Percentiles rank a stretch among this genome's conserved stretches.
phyloP scores from a whole-genome alignment of 2,797 vertebrate species.

The Okamejei kenojei region DNA sequence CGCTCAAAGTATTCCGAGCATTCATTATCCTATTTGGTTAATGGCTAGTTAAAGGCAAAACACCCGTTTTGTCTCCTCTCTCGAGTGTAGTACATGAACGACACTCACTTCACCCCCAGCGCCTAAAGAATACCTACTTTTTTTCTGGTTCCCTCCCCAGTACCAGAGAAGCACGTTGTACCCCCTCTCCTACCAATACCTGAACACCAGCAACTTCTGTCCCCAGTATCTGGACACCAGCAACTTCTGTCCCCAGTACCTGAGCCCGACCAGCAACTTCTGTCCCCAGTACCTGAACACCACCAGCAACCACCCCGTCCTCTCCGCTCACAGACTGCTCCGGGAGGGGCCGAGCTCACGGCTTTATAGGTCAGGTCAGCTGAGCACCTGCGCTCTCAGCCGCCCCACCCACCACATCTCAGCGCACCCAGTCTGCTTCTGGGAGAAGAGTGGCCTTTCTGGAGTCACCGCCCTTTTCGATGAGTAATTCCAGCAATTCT shows the following conservation, averaged over 20 bases:
- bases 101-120: too few relatives aligned
- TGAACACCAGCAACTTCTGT: too few relatives aligned
- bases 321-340: neutral
- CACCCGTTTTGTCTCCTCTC: neutral
- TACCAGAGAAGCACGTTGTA: too few relatives aligned
- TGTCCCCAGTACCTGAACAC: neutral
- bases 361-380: neutral
- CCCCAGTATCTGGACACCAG: too few relatives aligned
- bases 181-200: too few relatives aligned
- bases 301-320: neutral
- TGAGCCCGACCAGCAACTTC: neutral
- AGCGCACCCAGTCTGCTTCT: neutral
- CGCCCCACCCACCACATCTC: neutral
- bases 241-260: neutral
- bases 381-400: neutral
- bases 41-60: neutral
- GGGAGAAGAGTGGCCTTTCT: too few relatives aligned
- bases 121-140: too few relatives aligned
- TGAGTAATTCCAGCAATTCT: too few relatives aligned
- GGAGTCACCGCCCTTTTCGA: too few relatives aligned
- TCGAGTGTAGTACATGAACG: too few relatives aligned
- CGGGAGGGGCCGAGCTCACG: neutral
- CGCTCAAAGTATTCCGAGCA: neutral
- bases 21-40: neutral
- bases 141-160: neutral